phyloP scores from a whole-genome alignment of 2,113 vertebrate genomes.

The Hippocampus abdominalis region DNA sequence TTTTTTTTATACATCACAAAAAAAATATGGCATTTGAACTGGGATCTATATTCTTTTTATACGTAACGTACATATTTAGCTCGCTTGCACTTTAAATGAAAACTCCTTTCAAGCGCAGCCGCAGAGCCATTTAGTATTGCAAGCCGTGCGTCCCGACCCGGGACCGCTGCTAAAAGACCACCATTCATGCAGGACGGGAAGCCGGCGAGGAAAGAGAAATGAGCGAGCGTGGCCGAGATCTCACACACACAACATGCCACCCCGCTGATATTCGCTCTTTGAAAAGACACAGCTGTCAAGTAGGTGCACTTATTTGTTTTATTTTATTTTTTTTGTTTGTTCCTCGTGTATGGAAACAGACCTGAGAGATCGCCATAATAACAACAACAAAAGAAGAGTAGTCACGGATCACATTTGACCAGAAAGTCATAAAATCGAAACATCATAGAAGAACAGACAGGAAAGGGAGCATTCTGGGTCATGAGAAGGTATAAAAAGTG shows the following conservation, averaged over 20 bases:
- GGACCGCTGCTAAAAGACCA: slow-evolving; percentile 49
- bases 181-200: slow-evolving; percentile 43
- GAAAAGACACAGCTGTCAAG: not conserved
- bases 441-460: slow-evolving; percentile 2
- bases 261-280: not conserved
- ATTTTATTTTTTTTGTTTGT: not conserved
- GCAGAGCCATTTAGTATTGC: slow-evolving; percentile 72
- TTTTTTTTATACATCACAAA: not conserved
- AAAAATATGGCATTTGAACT: not conserved
- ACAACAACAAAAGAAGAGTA: not conserved
- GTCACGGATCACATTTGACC: not conserved
- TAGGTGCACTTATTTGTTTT: not conserved
- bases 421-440: not conserved
- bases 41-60: not conserved
- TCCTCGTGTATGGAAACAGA: slow-evolving; percentile 10
- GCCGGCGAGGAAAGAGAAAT: not conserved
- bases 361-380: slow-evolving; percentile 30
- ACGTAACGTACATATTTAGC: not conserved
- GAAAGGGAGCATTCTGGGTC: slow-evolving; percentile 10
- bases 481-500: slow-evolving; percentile 26
- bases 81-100: slow-evolving; percentile 4
- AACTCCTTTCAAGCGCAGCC: slow-evolving; percentile 36
- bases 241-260: slow-evolving; percentile 17
- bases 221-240: slow-evolving; percentile 14
- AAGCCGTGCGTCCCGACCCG: slow-evolving; percentile 47